Evolutionary conservation across 2,113 vertebrate species (phyloP).

Genomic region (Gobio gobio): DNA sequence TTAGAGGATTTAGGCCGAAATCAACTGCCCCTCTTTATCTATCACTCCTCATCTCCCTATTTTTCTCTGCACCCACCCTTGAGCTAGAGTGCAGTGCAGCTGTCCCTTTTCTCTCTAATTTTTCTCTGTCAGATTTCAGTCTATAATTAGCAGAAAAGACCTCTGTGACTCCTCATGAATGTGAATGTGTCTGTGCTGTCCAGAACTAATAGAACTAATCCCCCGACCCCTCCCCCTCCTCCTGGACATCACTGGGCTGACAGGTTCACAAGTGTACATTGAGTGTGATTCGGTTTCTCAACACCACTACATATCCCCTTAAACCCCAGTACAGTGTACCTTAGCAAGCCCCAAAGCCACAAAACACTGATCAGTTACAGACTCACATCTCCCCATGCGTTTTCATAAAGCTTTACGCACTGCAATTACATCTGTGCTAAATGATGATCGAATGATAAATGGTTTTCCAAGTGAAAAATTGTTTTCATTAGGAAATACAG

Average conservation of each 20-base stretch:
- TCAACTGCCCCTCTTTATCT: constrained; percentile 67
- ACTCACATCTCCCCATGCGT: not conserved
- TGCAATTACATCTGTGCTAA: constrained; percentile 9
- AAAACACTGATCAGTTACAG: constrained; percentile 15
- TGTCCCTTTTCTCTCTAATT: constrained; percentile 89
- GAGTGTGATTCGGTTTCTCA: constrained; percentile 67
- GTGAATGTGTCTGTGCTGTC: constrained; percentile 70
- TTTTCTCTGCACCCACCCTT: constrained; percentile 43
- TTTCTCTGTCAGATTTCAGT: constrained; percentile 90
- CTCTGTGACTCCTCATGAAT: constrained; percentile 78
- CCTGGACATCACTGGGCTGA: constrained; percentile 67
- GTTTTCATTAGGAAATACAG: not conserved
- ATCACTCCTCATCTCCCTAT: not conserved
- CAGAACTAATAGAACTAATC: constrained; percentile 80
- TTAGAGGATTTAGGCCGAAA: constrained; percentile 79
- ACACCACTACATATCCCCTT: constrained; percentile 39
- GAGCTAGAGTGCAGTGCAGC: constrained; percentile 74
- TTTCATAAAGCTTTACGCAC: not conserved
- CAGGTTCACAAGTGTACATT: constrained; percentile 79
- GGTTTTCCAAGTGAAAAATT: not conserved
- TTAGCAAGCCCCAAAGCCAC: constrained; percentile 15
- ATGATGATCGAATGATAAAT: too few species aligned
- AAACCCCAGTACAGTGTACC: constrained; percentile 5
- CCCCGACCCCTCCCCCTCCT: constrained; percentile 57
- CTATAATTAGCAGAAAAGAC: constrained; percentile 89